These are phyloP conservation scores for Amitus sp. DNA, from an alignment of 2,888 invertebrate species.

Conservation along the genomic window DNA sequence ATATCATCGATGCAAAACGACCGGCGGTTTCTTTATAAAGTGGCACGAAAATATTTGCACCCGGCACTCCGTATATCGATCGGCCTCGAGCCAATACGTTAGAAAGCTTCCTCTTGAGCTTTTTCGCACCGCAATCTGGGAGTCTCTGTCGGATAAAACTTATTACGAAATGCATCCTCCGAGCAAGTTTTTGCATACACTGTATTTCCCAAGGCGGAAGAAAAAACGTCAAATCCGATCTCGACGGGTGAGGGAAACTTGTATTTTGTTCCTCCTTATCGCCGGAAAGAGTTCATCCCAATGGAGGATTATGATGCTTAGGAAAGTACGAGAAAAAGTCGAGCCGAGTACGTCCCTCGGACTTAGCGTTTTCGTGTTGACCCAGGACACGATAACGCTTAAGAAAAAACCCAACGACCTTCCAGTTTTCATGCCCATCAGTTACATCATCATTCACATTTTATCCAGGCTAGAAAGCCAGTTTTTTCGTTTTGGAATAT, in stretches of 20 bases:
- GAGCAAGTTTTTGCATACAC: constrained; percentile 35
- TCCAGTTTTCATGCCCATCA: no score
- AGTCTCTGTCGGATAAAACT: constrained; percentile 37
- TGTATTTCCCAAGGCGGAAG: constrained; percentile 31
- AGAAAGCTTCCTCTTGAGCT: constrained; percentile 41
- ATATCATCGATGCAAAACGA: constrained; percentile 18
- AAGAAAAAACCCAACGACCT: no score
- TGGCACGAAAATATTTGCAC: constrained; percentile 28
- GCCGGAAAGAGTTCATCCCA: constrained; percentile 24
- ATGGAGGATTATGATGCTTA: constrained; percentile 29
- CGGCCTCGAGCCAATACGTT: constrained; percentile 46
- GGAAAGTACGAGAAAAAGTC: constrained; percentile 24
- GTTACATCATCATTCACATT: no score
- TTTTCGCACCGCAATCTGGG: constrained; percentile 29
- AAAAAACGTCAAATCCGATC: constrained; percentile 16
- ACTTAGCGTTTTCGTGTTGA: no score
- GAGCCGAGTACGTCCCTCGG: no score
- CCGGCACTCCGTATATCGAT: constrained; percentile 42
- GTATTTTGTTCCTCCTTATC: constrained; percentile 30
- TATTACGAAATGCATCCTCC: constrained; percentile 39
- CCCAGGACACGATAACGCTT: no score
- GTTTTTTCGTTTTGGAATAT: not conserved
- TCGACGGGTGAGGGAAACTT: constrained; percentile 23
- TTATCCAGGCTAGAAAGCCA: no score
- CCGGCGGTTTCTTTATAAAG: constrained; percentile 18